phyloP scores from a whole-genome alignment of 2,888 invertebrate species.

The Ashinkailepas kermadecensis region DNA sequence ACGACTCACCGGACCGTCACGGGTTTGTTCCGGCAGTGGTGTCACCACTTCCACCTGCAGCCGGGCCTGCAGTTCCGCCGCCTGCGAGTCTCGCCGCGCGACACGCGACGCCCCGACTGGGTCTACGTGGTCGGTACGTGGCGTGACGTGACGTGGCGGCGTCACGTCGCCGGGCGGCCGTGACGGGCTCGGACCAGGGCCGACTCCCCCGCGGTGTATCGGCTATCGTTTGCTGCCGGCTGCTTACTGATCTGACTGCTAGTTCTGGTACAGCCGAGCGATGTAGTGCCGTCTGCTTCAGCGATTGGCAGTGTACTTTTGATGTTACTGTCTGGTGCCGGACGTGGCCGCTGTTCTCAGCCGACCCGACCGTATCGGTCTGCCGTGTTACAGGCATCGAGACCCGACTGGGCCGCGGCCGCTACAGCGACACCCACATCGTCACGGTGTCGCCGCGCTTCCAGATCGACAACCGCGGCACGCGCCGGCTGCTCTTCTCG shows the following conservation, averaged over 20 bases:
- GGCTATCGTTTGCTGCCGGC: too few species aligned
- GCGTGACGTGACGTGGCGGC: too few species aligned
- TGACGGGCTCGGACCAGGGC: too few species aligned
- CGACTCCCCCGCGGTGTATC: too few species aligned
- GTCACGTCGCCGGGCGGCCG: too few species aligned
- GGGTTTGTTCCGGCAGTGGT: constrained; percentile 55
- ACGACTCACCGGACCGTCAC: background rate
- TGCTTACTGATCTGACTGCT: too few species aligned
- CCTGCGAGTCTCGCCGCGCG: constrained; percentile 52
- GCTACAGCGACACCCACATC: constrained; percentile 82
- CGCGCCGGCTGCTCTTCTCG: constrained; percentile 69
- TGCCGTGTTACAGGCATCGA: constrained; percentile 54
- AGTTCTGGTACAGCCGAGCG: too few species aligned
- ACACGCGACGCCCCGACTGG: constrained; percentile 55
- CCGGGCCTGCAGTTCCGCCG: constrained; percentile 61
- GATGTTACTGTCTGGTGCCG: too few species aligned
- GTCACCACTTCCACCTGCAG: constrained; percentile 75
- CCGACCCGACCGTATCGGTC: background rate
- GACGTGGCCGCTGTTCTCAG: too few species aligned
- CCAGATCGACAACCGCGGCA: constrained; percentile 82
- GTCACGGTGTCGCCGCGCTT: constrained; percentile 88
- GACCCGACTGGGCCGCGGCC: constrained; percentile 76
- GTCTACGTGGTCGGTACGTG: constrained; percentile 62
- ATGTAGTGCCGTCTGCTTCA: too few species aligned
- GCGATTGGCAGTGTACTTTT: too few species aligned